phyloP scores from a whole-genome alignment of 2,888 invertebrate genomes.

The Lasius platythorax region DNA sequence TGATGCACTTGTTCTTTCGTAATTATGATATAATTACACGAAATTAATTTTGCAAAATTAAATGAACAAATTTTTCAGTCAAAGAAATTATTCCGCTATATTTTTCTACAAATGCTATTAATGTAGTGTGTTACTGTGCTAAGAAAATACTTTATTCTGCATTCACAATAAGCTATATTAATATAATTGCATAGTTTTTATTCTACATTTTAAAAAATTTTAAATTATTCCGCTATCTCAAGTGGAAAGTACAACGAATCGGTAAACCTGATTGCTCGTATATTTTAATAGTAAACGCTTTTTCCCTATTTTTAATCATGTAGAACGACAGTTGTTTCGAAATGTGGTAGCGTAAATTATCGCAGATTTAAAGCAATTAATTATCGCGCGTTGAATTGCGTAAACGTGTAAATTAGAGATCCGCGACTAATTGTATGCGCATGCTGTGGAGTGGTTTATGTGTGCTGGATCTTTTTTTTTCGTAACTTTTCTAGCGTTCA shows the following conservation, averaged over 20 bases:
- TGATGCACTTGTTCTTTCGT: slow-evolving; percentile 10
- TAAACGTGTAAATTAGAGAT: slow-evolving; percentile 54
- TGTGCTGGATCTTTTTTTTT: slow-evolving; percentile 9
- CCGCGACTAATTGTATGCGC: slow-evolving; percentile 48
- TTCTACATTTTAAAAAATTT: not conserved
- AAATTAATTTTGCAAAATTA: slow-evolving; percentile 40
- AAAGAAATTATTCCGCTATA: slow-evolving; percentile 11
- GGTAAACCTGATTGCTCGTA: not conserved
- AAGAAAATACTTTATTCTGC: not conserved
- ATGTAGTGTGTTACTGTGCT: not conserved
- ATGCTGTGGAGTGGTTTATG: slow-evolving; percentile 33
- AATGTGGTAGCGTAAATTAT: slow-evolving; percentile 50
- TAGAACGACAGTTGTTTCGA: slow-evolving; percentile 41
- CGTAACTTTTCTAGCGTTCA: slow-evolving; percentile 4
- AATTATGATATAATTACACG: slow-evolving; percentile 33
- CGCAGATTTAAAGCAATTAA: slow-evolving; percentile 52
- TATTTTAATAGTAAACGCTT: slow-evolving; percentile 18
- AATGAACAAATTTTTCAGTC: slow-evolving; percentile 21
- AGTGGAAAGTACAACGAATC: slow-evolving; percentile 14
- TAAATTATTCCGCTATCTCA: not conserved
- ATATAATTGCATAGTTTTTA: not conserved
- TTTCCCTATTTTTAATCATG: slow-evolving; percentile 39
- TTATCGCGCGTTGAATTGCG: slow-evolving; percentile 52
- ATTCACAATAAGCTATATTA: not conserved
- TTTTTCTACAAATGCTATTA: slow-evolving; percentile 6